A percentile compares a stretch with the other conserved stretches of the same genome.
These are phyloP conservation scores for Nyctibius bracteatus DNA, from an alignment of 2,113 vertebrate species.

Conservation along the genomic window DNA sequence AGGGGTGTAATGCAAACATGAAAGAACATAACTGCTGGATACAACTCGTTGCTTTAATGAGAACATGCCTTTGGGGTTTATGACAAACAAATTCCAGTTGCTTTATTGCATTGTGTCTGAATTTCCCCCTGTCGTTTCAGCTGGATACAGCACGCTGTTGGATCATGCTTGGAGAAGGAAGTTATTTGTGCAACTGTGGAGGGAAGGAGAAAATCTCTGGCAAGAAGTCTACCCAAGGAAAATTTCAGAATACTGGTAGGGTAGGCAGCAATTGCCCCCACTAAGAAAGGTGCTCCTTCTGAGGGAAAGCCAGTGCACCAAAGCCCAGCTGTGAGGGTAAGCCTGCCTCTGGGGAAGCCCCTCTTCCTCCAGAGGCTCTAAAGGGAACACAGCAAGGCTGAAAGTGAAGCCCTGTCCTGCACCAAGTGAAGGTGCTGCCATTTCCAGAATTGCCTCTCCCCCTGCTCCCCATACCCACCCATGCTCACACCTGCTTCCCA, in stretches of 20 bases:
- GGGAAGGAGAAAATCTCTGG: not conserved
- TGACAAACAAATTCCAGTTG: conserved; percentile 19
- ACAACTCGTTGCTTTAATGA: not conserved
- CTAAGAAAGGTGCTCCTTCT: not conserved
- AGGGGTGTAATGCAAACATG: not conserved
- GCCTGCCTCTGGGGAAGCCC: not conserved
- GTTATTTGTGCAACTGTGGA: not conserved
- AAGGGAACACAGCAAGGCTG: not conserved
- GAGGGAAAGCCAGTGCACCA: not conserved
- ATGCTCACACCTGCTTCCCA: rapidly evolving
- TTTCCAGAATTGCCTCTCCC: not conserved
- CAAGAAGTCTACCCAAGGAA: not conserved
- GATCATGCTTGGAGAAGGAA: not conserved
- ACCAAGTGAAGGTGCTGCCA: not conserved
- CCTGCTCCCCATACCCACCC: rapidly evolving
- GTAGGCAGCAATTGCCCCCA: not conserved
- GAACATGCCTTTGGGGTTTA: not conserved
- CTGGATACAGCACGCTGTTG: not conserved
- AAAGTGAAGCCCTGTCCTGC: not conserved
- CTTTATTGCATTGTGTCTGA: conserved; percentile 5
- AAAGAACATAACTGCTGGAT: conserved; percentile 11
- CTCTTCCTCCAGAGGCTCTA: not conserved
- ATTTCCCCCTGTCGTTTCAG: not conserved
- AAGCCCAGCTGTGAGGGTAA: not conserved
- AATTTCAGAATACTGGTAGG: not conserved